A percentile compares a stretch with the other conserved stretches of the same genome.
Evolutionary conservation across 2,113 vertebrate genomes (phyloP).

Genomic region (Megatriorchis doriae): DNA sequence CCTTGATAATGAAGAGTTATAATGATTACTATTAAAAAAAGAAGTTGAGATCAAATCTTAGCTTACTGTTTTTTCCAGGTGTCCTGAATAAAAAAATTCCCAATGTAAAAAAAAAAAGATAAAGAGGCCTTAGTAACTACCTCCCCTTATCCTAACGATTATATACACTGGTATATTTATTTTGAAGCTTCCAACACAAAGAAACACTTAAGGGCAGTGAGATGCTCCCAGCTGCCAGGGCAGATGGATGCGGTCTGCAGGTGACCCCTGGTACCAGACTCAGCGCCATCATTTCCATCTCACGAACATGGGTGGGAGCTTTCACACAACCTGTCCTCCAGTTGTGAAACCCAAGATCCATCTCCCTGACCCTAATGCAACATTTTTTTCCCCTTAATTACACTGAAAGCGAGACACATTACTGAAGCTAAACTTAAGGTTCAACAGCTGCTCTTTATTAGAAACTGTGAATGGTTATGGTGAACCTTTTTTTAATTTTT

Average conservation of each 20-base stretch:
- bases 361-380: neutral
- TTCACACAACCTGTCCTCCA: neutral
- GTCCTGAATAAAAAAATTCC: neutral
- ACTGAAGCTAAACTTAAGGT: neutral
- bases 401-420: accelerated
- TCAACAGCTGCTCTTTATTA: neutral
- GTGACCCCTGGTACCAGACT: neutral
- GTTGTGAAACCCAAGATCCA: neutral
- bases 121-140: neutral
- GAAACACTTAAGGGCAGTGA: neutral
- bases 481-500: neutral
- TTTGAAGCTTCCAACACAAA: neutral
- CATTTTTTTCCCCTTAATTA: neutral
- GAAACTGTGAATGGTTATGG: neutral
- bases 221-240: neutral
- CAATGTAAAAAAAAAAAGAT: neutral
- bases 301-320: accelerated
- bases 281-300: accelerated
- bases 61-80: neutral
- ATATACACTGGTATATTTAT: accelerated
- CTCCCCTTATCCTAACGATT: accelerated
- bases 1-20: neutral
- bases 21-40: neutral
- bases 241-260: neutral
- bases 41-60: neutral